Conservation (phyloP, 1,140 invertebrate genomes). For the Brachionus sp. region DNA sequence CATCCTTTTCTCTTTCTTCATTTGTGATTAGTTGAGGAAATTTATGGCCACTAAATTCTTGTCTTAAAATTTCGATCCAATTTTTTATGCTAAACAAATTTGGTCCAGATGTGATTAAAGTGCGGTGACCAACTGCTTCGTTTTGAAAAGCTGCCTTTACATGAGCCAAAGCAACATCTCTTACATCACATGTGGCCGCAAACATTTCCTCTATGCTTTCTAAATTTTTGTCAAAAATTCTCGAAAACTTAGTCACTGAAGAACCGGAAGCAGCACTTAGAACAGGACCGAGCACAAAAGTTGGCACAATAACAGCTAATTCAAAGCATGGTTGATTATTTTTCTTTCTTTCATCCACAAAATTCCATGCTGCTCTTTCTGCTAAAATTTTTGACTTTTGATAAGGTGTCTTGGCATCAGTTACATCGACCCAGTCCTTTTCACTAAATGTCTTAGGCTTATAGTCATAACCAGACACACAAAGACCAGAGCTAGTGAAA, state of each 20-base stretch:
- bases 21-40: background rate
- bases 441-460: slow-evolving; percentile 60
- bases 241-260: background rate
- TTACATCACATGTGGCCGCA: slow-evolving; percentile 61
- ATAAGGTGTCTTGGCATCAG: slow-evolving; percentile 53
- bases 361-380: slow-evolving; percentile 65
- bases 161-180: slow-evolving; percentile 64
- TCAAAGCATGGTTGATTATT: slow-evolving; percentile 57
- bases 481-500: slow-evolving; percentile 63
- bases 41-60: background rate
- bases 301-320: slow-evolving; percentile 63
- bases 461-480: slow-evolving; percentile 59
- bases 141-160: slow-evolving; percentile 61
- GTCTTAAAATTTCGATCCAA: background rate
- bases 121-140: slow-evolving; percentile 59
- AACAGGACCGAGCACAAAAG: slow-evolving; percentile 62
- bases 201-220: background rate
- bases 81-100: background rate
- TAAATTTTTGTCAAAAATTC: background rate
- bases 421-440: slow-evolving; percentile 62
- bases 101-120: background rate
- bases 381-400: slow-evolving; percentile 63
- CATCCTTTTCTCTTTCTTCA: background rate
- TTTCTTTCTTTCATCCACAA: slow-evolving; percentile 55
- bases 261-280: slow-evolving; percentile 49